These are phyloP conservation scores for Melolontha melolontha DNA, from an alignment of 2,888 invertebrate genomes.

Conservation along the genomic window DNA sequence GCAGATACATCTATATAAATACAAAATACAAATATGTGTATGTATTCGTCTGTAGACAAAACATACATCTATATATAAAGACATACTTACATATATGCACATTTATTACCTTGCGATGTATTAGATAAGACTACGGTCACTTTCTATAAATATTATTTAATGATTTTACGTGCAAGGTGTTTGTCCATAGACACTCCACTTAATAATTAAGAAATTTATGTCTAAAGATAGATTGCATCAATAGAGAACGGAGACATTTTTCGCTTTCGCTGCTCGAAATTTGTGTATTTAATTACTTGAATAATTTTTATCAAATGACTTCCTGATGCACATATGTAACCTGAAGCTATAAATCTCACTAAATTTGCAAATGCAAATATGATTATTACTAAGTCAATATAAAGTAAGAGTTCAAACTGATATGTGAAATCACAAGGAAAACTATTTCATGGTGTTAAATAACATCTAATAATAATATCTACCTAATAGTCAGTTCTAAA, in stretches of 20 bases:
- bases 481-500: too few species aligned
- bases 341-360: too few species aligned
- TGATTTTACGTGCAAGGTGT: background rate
- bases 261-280: background rate
- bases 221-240: conserved; percentile 7
- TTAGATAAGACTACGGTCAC: conserved; percentile 20
- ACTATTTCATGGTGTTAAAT: too few species aligned
- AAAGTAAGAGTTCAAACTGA: too few species aligned
- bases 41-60: background rate
- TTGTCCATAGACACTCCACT: background rate
- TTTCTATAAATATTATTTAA: conserved; percentile 38
- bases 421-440: too few species aligned
- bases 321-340: too few species aligned
- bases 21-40: too few species aligned
- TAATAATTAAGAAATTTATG: conserved; percentile 9
- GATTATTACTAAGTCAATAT: too few species aligned
- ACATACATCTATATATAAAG: background rate
- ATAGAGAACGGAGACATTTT: conserved; percentile 10
- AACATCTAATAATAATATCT: too few species aligned
- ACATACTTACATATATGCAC: conserved; percentile 6
- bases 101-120: conserved; percentile 7
- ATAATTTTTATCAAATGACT: too few species aligned
- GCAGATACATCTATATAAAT: background rate
- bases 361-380: too few species aligned
- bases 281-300: too few species aligned